Evolutionary conservation across 2,113 vertebrate genomes (phyloP).

Genomic region (Irena cyanogastra): DNA sequence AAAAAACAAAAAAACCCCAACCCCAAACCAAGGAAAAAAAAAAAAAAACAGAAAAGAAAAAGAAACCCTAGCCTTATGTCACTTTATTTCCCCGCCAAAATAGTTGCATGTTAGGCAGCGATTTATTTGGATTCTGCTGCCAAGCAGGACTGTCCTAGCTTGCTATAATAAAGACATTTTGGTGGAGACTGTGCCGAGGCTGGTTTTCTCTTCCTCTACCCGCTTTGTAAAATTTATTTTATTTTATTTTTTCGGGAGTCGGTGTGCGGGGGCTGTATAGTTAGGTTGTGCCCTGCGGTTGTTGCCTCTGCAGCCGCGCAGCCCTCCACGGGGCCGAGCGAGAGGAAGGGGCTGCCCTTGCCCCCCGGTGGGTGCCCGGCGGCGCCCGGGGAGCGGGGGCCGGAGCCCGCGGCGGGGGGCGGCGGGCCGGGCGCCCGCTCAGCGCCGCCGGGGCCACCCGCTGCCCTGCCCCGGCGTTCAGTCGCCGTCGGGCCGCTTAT

Average conservation of each 20-base stretch:
- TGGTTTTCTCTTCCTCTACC: background rate
- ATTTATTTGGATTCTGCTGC: background rate
- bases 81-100: background rate
- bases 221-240: background rate
- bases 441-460: background rate
- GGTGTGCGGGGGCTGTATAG: fast-evolving
- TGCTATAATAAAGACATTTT: background rate
- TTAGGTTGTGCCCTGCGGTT: no score
- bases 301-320: background rate
- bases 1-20: background rate
- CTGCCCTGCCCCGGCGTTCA: background rate
- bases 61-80: background rate
- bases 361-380: background rate
- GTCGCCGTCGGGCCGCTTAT: background rate
- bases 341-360: background rate
- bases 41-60: background rate
- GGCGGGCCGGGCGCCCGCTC: background rate
- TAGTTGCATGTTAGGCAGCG: background rate
- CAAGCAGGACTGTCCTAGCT: background rate
- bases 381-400: background rate
- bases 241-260: background rate
- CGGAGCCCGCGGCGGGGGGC: background rate
- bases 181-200: background rate
- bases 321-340: background rate
- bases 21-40: no score